These are phyloP conservation scores for Battus philenor DNA, from an alignment of 1,140 invertebrate genomes.

Conservation along the genomic window DNA sequence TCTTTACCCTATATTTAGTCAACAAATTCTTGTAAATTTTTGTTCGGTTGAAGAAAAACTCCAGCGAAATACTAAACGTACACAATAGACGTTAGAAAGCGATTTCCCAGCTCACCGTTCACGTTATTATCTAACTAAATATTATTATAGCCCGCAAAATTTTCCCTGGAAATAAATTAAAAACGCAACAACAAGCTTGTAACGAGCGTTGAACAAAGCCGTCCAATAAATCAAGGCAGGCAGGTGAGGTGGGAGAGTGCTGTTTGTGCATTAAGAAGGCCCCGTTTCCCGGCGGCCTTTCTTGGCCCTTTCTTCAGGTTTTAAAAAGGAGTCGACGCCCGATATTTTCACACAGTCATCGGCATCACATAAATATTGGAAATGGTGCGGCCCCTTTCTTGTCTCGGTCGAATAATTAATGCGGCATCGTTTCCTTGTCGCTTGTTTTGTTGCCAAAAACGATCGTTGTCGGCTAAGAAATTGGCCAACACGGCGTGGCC, in stretches of 20 bases:
- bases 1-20: no score
- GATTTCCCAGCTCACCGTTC: constrained; percentile 37
- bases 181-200: constrained; percentile 74
- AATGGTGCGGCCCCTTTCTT: constrained; percentile 70
- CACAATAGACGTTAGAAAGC: constrained; percentile 12
- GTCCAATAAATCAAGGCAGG: constrained; percentile 70
- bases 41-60: background rate
- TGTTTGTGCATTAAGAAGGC: constrained; percentile 73
- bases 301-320: constrained; percentile 69
- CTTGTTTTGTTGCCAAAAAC: constrained; percentile 62
- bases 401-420: constrained; percentile 72
- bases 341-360: constrained; percentile 73
- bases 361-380: constrained; percentile 77
- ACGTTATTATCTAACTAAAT: constrained; percentile 61
- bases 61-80: background rate
- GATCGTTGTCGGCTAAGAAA: constrained; percentile 40
- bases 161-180: constrained; percentile 71
- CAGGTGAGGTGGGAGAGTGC: constrained; percentile 63
- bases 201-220: constrained; percentile 68
- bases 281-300: constrained; percentile 64
- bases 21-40: no score
- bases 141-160: constrained; percentile 58
- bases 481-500: constrained; percentile 25
- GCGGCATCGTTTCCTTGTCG: constrained; percentile 60
- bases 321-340: constrained; percentile 74